Percentiles rank a stretch among this genome's conserved stretches.
phyloP scores from a whole-genome alignment of 2,113 vertebrate species.

The Cairina moschata region DNA sequence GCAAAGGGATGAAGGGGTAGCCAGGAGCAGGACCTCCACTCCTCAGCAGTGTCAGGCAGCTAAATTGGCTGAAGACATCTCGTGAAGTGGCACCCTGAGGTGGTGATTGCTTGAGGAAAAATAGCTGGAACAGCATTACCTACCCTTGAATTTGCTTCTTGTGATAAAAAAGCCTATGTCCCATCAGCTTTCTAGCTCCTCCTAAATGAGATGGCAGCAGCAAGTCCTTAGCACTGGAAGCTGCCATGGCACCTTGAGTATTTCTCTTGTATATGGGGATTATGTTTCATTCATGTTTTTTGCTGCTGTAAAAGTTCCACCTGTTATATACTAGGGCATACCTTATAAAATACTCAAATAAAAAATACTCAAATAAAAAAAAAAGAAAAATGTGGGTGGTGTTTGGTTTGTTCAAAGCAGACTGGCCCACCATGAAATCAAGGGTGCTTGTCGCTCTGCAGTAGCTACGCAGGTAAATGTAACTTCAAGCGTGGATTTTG shows the following conservation, averaged over 20 bases:
- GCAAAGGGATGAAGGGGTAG: background rate
- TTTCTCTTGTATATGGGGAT: background rate
- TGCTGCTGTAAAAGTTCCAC: background rate
- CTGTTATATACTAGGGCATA: background rate
- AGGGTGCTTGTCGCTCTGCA: background rate
- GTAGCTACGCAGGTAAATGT: background rate
- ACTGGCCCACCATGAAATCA: background rate
- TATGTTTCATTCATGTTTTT: background rate
- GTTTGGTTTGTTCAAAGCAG: background rate
- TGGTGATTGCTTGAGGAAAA: background rate
- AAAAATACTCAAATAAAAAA: background rate
- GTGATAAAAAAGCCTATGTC: background rate
- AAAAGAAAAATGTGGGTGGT: background rate
- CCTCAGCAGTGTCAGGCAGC: background rate
- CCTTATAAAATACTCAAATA: background rate
- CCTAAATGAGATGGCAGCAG: background rate
- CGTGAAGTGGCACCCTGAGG: background rate
- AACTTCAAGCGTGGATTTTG: background rate
- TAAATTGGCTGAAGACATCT: background rate
- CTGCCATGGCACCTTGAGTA: background rate
- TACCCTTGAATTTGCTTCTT: background rate
- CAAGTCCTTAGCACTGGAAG: background rate
- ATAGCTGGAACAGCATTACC: background rate
- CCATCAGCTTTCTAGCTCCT: background rate
- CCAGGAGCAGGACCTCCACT: background rate